Base-by-base conservation (phyloP, 2,797 vertebrate species). In the Lemur catta region DNA sequence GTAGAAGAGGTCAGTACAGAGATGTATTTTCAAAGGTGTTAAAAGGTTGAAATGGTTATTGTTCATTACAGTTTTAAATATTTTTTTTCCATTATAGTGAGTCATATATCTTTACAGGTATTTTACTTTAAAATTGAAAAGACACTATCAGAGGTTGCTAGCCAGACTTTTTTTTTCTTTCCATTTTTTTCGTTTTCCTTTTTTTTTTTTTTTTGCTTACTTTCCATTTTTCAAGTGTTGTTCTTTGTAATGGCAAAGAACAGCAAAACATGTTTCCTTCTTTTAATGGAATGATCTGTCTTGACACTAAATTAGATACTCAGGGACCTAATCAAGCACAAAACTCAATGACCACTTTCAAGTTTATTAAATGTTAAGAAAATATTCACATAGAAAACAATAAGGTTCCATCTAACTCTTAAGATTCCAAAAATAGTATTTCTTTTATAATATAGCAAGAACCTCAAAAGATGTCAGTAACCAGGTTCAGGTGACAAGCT, bases 261-360 rank as follows among this genome's bases (percentile, higher is more conserved):
- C 15, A 74, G 63, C 59, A 82, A 84, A 84, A 81, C 4, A 7
- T 15, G 92, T 96, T 59, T 63, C 61, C 43, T 87, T 67, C 85
- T 94, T 95, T 85, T 65, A 94, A 91, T 91, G 3, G 48, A 97
- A 94, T 71, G 30, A 63, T 95, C 74, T 86, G 18, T 96, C 93
- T 89, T 71, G 41, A 95, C 50, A 90, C 95, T 87, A 90, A 96
- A 95, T 94, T 85, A 86, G 69, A 78, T 91, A 55, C 57, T 94
- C 28, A 72, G 79, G 71, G 30, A 4, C 30, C 35, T 87, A 61
- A 76, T 95, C 48, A 95, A 95, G 38, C 20, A 35, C n/a, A 93
- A 86, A 76, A 61, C 61, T 84, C 41, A 65, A 41, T n/a, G 41
- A 71, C 72, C 30, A 85, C 63, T 79, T 97, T 89, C 55, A 92